phyloP scores from a whole-genome alignment of 2,888 invertebrate species.

The Elegia similella region DNA sequence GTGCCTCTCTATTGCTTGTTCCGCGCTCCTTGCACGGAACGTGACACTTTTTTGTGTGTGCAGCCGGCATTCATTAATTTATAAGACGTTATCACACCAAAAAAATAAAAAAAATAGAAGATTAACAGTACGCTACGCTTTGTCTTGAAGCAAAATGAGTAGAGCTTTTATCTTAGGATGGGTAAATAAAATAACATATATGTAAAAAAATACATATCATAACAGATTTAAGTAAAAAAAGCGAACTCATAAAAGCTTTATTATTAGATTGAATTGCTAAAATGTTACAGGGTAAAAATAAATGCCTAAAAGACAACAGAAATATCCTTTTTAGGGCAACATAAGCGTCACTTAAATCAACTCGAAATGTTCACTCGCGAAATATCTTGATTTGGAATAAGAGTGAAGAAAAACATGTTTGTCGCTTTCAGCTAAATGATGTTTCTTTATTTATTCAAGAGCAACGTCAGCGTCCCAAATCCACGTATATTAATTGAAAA shows the following conservation, averaged over 20 bases:
- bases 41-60: too few species aligned
- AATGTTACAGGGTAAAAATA: background rate
- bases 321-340: slow-evolving; percentile 7
- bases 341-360: slow-evolving; percentile 12
- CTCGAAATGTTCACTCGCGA: slow-evolving; percentile 5
- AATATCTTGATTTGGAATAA: slow-evolving; percentile 13
- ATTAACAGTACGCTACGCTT: too few species aligned
- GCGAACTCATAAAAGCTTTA: background rate
- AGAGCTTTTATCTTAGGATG: too few species aligned
- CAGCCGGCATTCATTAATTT: too few species aligned
- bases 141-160: too few species aligned
- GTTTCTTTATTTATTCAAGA: slow-evolving; percentile 14
- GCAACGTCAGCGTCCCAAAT: slow-evolving; percentile 2
- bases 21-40: too few species aligned
- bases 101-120: too few species aligned
- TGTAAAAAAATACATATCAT: too few species aligned
- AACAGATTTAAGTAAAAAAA: too few species aligned
- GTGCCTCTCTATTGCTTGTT: too few species aligned
- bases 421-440: slow-evolving; percentile 10
- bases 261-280: background rate
- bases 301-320: background rate
- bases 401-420: slow-evolving; percentile 16
- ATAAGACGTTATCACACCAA: too few species aligned
- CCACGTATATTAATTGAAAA: slow-evolving; percentile 9
- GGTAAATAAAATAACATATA: too few species aligned